These are phyloP conservation scores for Dascillus cervinus DNA, from an alignment of 2,888 invertebrate species.

Conservation along the genomic window DNA sequence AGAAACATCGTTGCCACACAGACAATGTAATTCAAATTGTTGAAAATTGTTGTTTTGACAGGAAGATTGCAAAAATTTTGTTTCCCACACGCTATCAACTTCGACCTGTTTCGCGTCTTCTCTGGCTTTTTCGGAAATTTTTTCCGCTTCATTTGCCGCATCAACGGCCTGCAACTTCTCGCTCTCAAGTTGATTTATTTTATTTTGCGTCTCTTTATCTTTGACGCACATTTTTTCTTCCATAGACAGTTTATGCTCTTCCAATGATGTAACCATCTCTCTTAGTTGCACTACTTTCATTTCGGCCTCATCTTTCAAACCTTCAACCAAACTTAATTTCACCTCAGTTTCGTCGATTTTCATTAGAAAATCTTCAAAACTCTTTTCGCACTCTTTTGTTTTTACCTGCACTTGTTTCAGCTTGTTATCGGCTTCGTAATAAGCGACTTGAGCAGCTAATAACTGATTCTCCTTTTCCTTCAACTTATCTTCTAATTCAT, in stretches of 20 bases:
- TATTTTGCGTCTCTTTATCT: constrained; percentile 29
- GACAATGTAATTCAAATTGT: no score
- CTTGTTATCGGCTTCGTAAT: constrained; percentile 14
- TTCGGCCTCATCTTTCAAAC: constrained; percentile 26
- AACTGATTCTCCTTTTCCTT: constrained; percentile 42
- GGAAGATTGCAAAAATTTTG: no score
- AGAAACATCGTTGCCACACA: no score
- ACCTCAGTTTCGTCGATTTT: constrained; percentile 19
- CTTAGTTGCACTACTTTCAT: constrained; percentile 15
- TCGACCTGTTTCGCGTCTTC: constrained; percentile 24
- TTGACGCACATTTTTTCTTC: constrained; percentile 26
- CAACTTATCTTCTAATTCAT: constrained; percentile 39
- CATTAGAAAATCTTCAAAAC: constrained; percentile 4
- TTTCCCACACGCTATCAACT: no score
- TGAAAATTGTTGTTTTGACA: no score
- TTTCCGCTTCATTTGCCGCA: constrained; percentile 14
- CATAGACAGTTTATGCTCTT: constrained; percentile 22
- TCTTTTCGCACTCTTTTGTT: constrained; percentile 5
- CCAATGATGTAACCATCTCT: constrained; percentile 17
- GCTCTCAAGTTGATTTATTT: constrained; percentile 29
- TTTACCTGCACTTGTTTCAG: constrained; percentile 14
- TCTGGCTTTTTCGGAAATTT: constrained; percentile 22
- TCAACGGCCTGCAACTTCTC: constrained; percentile 27
- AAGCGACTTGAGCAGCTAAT: constrained; percentile 18
- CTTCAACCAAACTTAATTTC: constrained; percentile 28